Evolutionary conservation across 1,140 invertebrate species (phyloP).

Genomic region (Anadara kagoshimensis): DNA sequence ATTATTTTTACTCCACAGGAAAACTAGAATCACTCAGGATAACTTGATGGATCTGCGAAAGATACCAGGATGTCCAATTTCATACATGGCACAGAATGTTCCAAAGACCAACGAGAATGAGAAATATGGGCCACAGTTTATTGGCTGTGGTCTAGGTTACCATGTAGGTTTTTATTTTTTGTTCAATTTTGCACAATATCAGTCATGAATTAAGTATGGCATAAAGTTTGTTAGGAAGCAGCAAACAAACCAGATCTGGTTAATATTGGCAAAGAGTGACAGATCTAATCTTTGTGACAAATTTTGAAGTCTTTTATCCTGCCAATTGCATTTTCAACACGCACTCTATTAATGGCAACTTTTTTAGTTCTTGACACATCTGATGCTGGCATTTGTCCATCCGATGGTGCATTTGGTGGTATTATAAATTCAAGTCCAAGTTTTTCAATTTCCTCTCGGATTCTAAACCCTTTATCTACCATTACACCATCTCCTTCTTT

Average conservation of each 20-base stretch:
- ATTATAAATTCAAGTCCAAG: constrained; percentile 6
- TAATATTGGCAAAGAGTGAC: constrained; percentile 17
- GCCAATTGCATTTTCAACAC: constrained; percentile 36
- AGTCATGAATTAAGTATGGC: neutral
- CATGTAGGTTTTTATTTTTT: no score
- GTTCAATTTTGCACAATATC: no score
- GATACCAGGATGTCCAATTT: no score
- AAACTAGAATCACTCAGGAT: no score
- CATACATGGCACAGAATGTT: no score
- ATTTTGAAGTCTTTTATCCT: constrained; percentile 36
- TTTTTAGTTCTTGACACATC: constrained; percentile 28
- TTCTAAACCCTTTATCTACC: constrained; percentile 30
- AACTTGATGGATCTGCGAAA: no score
- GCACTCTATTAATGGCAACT: constrained; percentile 34
- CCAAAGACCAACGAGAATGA: no score
- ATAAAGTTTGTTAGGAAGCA: constrained; percentile 37
- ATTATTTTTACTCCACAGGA: no score
- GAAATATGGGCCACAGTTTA: no score
- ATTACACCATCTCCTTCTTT: constrained; percentile 21
- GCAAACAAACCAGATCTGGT: constrained; percentile 39
- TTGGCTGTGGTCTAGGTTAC: no score
- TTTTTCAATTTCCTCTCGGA: constrained; percentile 5
- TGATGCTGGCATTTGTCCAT: constrained; percentile 23
- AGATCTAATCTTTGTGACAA: constrained; percentile 17
- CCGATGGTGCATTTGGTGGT: constrained; percentile 8